A percentile compares a stretch with the other conserved stretches of the same genome.
Evolutionary conservation across 37 sponge, comb jelly and placozoan species (phyloP).

Genomic region (Cliona cf. orientalis): DNA sequence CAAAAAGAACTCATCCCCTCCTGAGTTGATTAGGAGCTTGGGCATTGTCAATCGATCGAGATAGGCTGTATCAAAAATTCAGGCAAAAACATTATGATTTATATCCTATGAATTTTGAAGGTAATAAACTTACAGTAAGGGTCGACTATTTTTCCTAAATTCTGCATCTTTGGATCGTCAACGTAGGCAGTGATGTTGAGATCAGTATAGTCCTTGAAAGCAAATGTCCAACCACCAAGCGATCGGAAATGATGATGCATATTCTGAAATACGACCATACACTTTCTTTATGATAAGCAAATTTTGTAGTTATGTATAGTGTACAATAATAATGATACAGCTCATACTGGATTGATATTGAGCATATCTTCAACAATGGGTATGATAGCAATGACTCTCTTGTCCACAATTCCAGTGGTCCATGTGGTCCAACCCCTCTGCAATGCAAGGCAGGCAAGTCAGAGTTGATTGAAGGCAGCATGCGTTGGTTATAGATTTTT

Average conservation of each 20-base stretch:
- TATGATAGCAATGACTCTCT: conserved; percentile 84
- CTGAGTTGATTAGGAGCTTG: conserved; percentile 76
- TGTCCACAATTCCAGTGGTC: conserved; percentile 90
- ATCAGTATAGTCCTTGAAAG: conserved; percentile 84
- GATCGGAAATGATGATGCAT: conserved; percentile 84
- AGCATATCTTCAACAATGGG: conserved; percentile 88
- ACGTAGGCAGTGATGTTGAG: conserved; percentile 74
- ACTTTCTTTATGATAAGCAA: not conserved
- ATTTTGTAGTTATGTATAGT: too few species aligned
- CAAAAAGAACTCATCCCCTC: conserved; percentile 93
- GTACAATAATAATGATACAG: too few species aligned
- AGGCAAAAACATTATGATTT: not conserved
- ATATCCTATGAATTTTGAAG: not conserved
- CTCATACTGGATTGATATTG: conserved; percentile 50
- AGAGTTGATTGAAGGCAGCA: not conserved
- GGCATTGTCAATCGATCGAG: conserved; percentile 80
- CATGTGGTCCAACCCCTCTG: conserved; percentile 97
- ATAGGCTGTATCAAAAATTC: conserved; percentile 54
- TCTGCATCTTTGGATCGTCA: conserved; percentile 44
- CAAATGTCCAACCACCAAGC: conserved; percentile 92
- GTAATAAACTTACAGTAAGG: conserved; percentile 60
- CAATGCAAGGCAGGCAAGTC: not conserved
- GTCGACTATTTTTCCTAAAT: conserved; percentile 71
- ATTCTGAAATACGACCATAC: conserved; percentile 58
- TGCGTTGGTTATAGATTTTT: not conserved